These are phyloP conservation scores for Lasioglossum lativentre DNA, from an alignment of 2,888 invertebrate genomes.

Conservation along the genomic window DNA sequence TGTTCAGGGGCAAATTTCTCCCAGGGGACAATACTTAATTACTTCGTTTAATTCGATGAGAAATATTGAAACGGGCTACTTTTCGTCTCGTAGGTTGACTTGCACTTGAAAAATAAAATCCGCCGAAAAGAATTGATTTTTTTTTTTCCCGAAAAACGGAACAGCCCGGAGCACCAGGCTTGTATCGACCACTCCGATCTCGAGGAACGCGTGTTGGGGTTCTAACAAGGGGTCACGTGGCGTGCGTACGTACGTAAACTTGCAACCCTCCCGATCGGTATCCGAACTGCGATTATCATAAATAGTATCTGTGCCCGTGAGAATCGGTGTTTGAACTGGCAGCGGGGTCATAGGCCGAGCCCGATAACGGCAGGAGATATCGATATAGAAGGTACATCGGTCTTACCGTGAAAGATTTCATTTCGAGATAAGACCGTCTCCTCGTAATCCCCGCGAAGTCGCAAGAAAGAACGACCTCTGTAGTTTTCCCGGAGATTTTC, in stretches of 20 bases:
- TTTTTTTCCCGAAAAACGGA: background rate
- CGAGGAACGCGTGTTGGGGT: slow-evolving; percentile 4
- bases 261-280: slow-evolving; percentile 45
- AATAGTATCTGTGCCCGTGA: slow-evolving; percentile 52
- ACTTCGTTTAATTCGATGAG: too few relatives aligned
- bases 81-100: too few relatives aligned
- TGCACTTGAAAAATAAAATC: too few relatives aligned
- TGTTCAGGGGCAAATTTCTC: too few relatives aligned
- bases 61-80: too few relatives aligned
- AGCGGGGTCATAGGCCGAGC: slow-evolving; percentile 43
- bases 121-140: too few relatives aligned
- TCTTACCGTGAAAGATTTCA: slow-evolving; percentile 59
- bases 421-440: slow-evolving; percentile 54
- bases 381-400: slow-evolving; percentile 58
- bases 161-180: background rate
- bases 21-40: too few relatives aligned
- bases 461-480: background rate
- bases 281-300: slow-evolving; percentile 60
- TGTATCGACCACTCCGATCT: slow-evolving; percentile 57
- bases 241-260: slow-evolving; percentile 45
- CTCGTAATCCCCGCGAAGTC: slow-evolving; percentile 14
- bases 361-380: slow-evolving; percentile 45
- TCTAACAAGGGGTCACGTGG: slow-evolving; percentile 35
- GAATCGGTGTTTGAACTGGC: slow-evolving; percentile 45
- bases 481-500: slow-evolving; percentile 15